A percentile compares a stretch with the other conserved stretches of the same genome.
Evolutionary conservation across 1,140 invertebrate species (phyloP).

Genomic region (Papilio machaon): DNA sequence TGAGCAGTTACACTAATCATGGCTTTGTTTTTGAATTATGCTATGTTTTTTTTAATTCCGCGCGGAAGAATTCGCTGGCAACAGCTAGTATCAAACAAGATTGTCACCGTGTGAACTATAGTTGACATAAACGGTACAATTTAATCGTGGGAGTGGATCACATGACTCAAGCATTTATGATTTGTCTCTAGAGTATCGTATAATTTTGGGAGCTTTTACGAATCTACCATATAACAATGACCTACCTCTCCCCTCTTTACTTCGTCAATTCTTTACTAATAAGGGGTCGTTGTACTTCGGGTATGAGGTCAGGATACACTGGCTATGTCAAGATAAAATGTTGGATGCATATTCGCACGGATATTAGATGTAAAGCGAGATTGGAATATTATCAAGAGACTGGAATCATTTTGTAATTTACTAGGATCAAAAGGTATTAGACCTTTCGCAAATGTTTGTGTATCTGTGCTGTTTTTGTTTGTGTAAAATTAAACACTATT

Average conservation of each 20-base stretch:
- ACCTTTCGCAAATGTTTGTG: background rate
- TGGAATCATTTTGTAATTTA: conserved; percentile 53
- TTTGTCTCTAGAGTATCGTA: conserved; percentile 62
- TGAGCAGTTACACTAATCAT: no score
- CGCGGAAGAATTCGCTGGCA: no score
- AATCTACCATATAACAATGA: conserved; percentile 48
- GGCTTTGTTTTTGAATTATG: no score
- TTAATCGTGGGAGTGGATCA: conserved; percentile 63
- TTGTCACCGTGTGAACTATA: conserved; percentile 18
- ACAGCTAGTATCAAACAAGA: background rate
- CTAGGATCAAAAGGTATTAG: conserved; percentile 46
- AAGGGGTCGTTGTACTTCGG: conserved; percentile 6
- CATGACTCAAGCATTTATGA: conserved; percentile 64
- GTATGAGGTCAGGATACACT: background rate
- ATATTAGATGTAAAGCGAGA: conserved; percentile 60
- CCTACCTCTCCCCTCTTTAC: conserved; percentile 28
- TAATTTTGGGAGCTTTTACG: conserved; percentile 47
- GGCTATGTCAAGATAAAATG: conserved; percentile 12
- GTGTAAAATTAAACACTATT: conserved; percentile 11
- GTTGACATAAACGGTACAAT: conserved; percentile 43
- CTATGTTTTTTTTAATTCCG: no score
- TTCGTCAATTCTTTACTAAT: background rate
- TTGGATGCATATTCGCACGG: conserved; percentile 61
- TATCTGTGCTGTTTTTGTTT: conserved; percentile 12
- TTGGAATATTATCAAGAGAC: conserved; percentile 54